These are phyloP conservation scores for Camelus dromedarius DNA, from an alignment of 2,113 vertebrate species.

Conservation along the genomic window DNA sequence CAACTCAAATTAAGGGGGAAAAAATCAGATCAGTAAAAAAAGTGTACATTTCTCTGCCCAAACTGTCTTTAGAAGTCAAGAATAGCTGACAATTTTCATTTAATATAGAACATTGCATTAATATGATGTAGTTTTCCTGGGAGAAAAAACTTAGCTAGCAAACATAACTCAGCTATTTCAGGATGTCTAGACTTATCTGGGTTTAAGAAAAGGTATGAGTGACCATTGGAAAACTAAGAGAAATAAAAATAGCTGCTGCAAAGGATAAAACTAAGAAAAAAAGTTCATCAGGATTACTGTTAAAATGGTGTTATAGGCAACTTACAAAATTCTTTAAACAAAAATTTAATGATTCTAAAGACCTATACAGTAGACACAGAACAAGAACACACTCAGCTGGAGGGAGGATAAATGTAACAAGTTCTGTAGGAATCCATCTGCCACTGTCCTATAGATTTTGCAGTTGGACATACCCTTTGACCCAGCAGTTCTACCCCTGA, in stretches of 20 bases:
- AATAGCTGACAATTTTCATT: constrained; percentile 21
- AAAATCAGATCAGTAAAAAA: not conserved
- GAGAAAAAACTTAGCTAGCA: not conserved
- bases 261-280: constrained; percentile 1
- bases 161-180: not conserved
- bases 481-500: not conserved
- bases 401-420: not conserved
- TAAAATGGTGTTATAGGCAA: not conserved
- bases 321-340: constrained; percentile 15
- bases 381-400: not conserved
- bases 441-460: not conserved
- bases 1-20: not conserved
- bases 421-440: not conserved
- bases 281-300: not conserved
- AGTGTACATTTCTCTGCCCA: not conserved
- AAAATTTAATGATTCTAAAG: constrained; percentile 25
- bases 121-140: not conserved
- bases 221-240: not conserved
- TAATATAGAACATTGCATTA: not conserved
- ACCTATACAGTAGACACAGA: not conserved
- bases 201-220: not conserved
- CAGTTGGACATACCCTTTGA: not conserved
- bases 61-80: constrained; percentile 24
- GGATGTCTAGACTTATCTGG: not conserved
- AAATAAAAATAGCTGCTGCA: not conserved